These are phyloP conservation scores for Oscheius sp. DNA, from an alignment of 1,140 invertebrate species.

Conservation along the genomic window DNA sequence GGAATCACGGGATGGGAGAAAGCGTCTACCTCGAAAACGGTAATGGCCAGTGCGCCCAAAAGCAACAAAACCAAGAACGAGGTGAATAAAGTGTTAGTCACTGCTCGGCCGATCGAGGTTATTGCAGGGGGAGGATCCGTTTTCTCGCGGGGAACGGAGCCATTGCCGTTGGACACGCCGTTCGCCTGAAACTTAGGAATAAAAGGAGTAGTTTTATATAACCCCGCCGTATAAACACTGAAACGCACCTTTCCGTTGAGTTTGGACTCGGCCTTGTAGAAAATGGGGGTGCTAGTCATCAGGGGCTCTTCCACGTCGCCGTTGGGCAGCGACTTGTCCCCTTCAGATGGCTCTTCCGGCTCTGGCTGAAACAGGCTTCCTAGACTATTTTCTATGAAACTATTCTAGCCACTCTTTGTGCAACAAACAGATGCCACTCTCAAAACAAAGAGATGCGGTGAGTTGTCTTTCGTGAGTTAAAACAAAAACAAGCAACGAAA, in stretches of 20 bases:
- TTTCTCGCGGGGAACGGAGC: conserved; percentile 12
- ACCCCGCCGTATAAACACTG: conserved; percentile 2
- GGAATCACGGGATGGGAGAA: background rate
- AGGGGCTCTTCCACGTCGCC: background rate
- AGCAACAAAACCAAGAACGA: conserved; percentile 21
- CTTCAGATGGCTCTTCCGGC: background rate
- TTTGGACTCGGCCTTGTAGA: background rate
- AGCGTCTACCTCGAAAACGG: conserved; percentile 29
- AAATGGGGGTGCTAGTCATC: background rate
- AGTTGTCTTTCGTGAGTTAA: background rate
- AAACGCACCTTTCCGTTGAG: background rate
- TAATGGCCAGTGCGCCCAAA: conserved; percentile 25
- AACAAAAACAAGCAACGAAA: background rate
- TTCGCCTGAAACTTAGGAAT: conserved; percentile 2
- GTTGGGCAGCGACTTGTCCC: background rate
- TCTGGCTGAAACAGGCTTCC: background rate
- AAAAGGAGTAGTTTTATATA: too few relatives aligned
- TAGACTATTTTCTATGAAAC: background rate
- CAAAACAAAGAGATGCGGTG: background rate
- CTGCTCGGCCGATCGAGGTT: conserved; percentile 1
- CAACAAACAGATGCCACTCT: too few relatives aligned
- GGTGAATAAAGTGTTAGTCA: conserved; percentile 25
- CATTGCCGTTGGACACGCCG: conserved; percentile 1
- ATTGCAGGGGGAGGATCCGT: background rate
- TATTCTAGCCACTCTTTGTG: background rate